Conservation (phyloP, 2,113 vertebrate species). For the Puma concolor region DNA sequence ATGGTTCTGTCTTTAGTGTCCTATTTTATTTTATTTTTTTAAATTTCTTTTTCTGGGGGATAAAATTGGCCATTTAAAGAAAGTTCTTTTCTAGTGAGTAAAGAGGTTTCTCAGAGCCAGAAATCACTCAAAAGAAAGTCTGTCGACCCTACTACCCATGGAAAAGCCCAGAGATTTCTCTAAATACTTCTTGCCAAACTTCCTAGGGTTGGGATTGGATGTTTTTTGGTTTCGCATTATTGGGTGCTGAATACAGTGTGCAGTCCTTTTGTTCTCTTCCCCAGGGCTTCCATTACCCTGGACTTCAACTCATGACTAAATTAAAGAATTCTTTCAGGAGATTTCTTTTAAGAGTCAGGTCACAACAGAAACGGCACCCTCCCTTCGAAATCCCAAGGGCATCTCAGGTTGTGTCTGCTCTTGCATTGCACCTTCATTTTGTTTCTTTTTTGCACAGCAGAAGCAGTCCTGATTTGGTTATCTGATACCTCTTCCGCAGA, state of each 20-base stretch:
- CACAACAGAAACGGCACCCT: slow-evolving; percentile 49
- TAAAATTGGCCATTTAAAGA: slow-evolving; percentile 74
- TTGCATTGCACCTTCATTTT: neutral
- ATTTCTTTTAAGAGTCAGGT: slow-evolving; percentile 66
- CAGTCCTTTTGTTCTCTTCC: slow-evolving; percentile 68
- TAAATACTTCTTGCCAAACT: slow-evolving; percentile 73
- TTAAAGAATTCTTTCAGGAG: slow-evolving; percentile 73
- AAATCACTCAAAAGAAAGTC: slow-evolving; percentile 77
- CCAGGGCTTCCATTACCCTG: slow-evolving; percentile 61
- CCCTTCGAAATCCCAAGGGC: neutral
- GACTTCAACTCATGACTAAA: slow-evolving; percentile 70
- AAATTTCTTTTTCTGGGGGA: slow-evolving; percentile 54
- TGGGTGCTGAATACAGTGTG: slow-evolving; percentile 62
- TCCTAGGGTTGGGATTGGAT: slow-evolving; percentile 42
- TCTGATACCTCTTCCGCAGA: neutral
- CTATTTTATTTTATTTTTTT: slow-evolving; percentile 54
- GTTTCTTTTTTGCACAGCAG: neutral
- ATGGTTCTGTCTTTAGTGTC: slow-evolving; percentile 70
- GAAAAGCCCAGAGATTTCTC: slow-evolving; percentile 65
- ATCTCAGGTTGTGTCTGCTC: slow-evolving; percentile 32
- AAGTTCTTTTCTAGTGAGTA: slow-evolving; percentile 74
- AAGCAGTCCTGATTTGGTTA: neutral
- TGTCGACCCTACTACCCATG: slow-evolving; percentile 35
- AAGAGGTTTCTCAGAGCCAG: slow-evolving; percentile 74
- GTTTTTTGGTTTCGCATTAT: slow-evolving; percentile 63